Evolutionary conservation across 2,797 vertebrate species (phyloP).

Genomic region (Phataginus tricuspis): DNA sequence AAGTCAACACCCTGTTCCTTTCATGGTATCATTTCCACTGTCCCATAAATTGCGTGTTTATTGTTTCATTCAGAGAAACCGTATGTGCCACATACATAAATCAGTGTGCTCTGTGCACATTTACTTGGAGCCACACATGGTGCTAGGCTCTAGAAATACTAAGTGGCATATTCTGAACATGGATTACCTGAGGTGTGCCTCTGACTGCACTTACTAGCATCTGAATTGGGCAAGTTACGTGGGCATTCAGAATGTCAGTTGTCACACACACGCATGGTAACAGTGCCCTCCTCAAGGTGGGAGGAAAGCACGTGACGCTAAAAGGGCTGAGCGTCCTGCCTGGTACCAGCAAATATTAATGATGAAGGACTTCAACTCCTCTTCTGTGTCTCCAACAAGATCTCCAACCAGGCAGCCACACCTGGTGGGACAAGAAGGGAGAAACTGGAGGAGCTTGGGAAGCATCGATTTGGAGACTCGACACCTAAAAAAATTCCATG

Average conservation of each 20-base stretch:
- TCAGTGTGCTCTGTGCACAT: not conserved
- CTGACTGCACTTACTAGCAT: not conserved
- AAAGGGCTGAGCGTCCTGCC: not conserved
- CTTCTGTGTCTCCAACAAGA: not conserved
- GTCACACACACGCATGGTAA: rapidly evolving
- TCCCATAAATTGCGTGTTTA: not conserved
- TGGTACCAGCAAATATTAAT: not conserved
- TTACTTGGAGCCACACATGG: rapidly evolving
- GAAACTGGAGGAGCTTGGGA: rapidly evolving
- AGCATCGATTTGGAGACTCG: not conserved
- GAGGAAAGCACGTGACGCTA: not conserved
- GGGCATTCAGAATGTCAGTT: not conserved
- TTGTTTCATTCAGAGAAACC: not conserved
- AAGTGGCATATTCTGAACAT: not conserved
- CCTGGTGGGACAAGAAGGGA: not conserved
- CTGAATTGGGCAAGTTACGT: not conserved
- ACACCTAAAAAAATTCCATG: not conserved
- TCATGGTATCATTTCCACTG: not conserved
- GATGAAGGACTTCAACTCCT: not conserved
- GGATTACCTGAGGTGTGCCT: rapidly evolving
- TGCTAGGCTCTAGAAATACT: not conserved
- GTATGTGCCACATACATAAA: not conserved
- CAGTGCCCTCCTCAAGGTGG: not conserved
- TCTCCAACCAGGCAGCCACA: not conserved
- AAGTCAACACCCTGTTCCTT: not conserved